Evolutionary conservation across 2,888 invertebrate genomes (phyloP), one percentile per base, ranked within the genome.

Genomic region (Uropetala carovei): DNA sequence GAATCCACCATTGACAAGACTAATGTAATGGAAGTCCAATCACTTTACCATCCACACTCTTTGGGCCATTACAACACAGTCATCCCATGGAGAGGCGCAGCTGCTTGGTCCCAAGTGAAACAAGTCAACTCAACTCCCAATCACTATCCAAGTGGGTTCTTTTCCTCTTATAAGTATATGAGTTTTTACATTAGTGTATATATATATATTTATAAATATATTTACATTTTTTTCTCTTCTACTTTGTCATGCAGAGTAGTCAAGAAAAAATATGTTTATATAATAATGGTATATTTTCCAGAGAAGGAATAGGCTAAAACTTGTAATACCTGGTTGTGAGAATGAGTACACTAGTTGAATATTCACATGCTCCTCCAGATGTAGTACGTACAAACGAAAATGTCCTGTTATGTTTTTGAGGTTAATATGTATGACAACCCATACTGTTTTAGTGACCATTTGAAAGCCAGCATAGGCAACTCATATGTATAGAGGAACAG

Each of bases 171-270:
- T 89, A 43, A 89, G 89, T 89, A 89, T 64, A 89, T 89, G 60
- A 89, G 89, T 89, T 89, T 89, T 64, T 64, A 89, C 64, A 64
- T 64, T 64, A 64, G 89, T 89, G 64, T 89, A 86, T 85, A 86
- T 86, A 86, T 89, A 89, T 89, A 89, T 89, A 89, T 89, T 89
- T 89, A 89, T 89, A 89, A 89, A 89, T 89, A 89, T 89, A 89
- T 89, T 89, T 89, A 89, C 89, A 89, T 89, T 89, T 89, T 89
- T 89, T 89, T 89, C 89, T 89, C 89, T 89, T 89, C 89, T 89
- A 89, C 89, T 68, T 89, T 89, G 89, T 89, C 89, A 89, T 89
- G 89, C 89, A 89, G 89, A 89, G 89, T 89, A 89, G 89, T 89
- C 89, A 89, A 89, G 89, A 89, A 89, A 89, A 89, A 89, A 89